Evolutionary conservation across 1,140 invertebrate genomes (phyloP), one percentile per base, ranked within the genome.

Genomic region (Drosophila oshimai): DNA sequence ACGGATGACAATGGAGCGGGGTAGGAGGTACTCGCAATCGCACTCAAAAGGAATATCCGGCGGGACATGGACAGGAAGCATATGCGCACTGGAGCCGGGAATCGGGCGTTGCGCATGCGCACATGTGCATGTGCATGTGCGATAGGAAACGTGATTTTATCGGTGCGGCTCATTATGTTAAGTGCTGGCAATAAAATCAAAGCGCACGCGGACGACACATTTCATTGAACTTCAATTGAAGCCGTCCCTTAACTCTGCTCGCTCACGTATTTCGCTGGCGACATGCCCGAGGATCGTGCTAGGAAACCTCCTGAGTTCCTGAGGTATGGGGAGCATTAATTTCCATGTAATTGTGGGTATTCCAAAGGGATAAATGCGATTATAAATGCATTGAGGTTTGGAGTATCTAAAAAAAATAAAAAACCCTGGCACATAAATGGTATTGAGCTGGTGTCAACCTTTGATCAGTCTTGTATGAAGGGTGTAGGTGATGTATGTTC

Each of bases 181-280:
- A 86, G 77, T 87, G 73, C 81, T 70, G 77, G 81, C 81, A 86
- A 86, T 86, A 86, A 86, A 86, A 86, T 86, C 76, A 81, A 87
- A 81, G 76, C 76, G 70, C 74, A 54, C 61, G 45, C 33, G 46
- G 61, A 51, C 76, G 67, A 80, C 76, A 76, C 72, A 77, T 58
- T 60, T 81, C 72, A 84, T 84, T 51, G 72, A 74, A 81, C 81
- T 80, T 88, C 81, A 88, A 86, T 87, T 87, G 81, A 81, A 77
- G 76, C 73, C 69, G 81, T 81, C 29, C 58, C 33, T 39, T 41
- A 53, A 26, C 22, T 36, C 53, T 13, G 26, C 29, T 24, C 54
- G 15, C 51, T 77, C 78, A 83, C 69, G 78, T 83, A 45, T 17
- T 26, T 18, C 17, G 29, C 5, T 17, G 51, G 44, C 33, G 53